phyloP scores from a whole-genome alignment of 2,888 invertebrate genomes.

The Linyphia triangularis region DNA sequence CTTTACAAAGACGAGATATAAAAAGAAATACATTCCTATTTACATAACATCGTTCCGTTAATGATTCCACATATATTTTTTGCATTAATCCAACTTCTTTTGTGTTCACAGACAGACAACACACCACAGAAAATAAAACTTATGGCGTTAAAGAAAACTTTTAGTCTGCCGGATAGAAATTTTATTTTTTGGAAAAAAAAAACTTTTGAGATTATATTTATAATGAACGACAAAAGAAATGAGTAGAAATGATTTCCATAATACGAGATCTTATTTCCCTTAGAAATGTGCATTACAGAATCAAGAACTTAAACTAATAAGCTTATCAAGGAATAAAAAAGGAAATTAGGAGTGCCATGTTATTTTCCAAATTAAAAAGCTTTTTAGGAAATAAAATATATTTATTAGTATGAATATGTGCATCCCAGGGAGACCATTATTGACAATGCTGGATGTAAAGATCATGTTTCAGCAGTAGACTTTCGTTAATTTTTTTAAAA shows the following conservation, averaged over 20 bases:
- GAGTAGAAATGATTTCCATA: constrained; percentile 34
- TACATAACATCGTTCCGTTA: constrained; percentile 59
- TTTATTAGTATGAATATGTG: not conserved
- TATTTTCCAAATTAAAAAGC: constrained; percentile 16
- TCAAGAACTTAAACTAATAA: constrained; percentile 51
- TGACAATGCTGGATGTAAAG: too few species aligned
- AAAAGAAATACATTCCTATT: constrained; percentile 42
- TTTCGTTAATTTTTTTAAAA: not conserved
- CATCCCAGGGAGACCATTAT: not conserved
- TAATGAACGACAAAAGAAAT: constrained; percentile 45
- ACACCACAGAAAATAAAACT: not conserved
- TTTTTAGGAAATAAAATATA: not conserved
- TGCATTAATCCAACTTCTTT: constrained; percentile 7
- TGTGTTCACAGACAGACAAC: not conserved
- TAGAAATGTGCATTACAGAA: not conserved
- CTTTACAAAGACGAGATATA: constrained; percentile 13
- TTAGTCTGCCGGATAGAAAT: constrained; percentile 18
- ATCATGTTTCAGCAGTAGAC: too few species aligned
- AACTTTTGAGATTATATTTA: not conserved
- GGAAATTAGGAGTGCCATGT: constrained; percentile 22
- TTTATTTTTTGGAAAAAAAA: constrained; percentile 35
- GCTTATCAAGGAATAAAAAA: constrained; percentile 28
- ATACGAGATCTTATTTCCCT: not conserved
- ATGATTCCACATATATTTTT: constrained; percentile 48
- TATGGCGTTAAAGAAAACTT: constrained; percentile 18